Conservation (phyloP, 2,888 invertebrate genomes). For the Epinotia ramella region DNA sequence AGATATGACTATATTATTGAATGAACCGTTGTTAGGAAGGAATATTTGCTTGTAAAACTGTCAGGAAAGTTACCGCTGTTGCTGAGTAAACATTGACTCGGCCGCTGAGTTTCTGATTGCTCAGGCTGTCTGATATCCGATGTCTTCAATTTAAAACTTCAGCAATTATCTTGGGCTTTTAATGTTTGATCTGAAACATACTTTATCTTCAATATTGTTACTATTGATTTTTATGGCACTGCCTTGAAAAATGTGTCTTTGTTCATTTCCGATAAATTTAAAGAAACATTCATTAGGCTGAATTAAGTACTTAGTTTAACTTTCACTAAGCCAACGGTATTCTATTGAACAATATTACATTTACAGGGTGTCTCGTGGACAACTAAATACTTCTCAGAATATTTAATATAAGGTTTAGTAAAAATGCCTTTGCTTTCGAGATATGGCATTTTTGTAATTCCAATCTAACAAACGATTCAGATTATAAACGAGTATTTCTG, state of each 20-base stretch:
- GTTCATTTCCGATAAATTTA: too few relatives aligned
- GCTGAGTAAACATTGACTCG: neutral
- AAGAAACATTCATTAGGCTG: too few relatives aligned
- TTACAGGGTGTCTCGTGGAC: too few relatives aligned
- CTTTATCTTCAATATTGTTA: neutral
- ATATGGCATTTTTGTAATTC: too few relatives aligned
- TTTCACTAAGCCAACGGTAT: too few relatives aligned
- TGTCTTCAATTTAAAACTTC: constrained; percentile 9
- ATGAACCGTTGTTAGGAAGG: neutral
- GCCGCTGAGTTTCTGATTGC: constrained; percentile 1
- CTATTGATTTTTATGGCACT: neutral
- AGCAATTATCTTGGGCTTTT: constrained; percentile 1
- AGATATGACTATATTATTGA: neutral
- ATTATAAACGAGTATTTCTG: too few relatives aligned
- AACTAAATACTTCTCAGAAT: too few relatives aligned
- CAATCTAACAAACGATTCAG: too few relatives aligned
- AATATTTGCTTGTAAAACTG: neutral
- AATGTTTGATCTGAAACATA: neutral
- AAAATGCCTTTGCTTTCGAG: too few relatives aligned
- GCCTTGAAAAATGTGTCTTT: neutral
- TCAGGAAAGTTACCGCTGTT: neutral
- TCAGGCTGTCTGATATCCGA: constrained; percentile 3
- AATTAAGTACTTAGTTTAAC: too few relatives aligned
- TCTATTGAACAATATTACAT: too few relatives aligned
- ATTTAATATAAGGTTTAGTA: too few relatives aligned